Base-by-base conservation (phyloP, 2,888 invertebrate genomes). In the Gymnocheta viridis region DNA sequence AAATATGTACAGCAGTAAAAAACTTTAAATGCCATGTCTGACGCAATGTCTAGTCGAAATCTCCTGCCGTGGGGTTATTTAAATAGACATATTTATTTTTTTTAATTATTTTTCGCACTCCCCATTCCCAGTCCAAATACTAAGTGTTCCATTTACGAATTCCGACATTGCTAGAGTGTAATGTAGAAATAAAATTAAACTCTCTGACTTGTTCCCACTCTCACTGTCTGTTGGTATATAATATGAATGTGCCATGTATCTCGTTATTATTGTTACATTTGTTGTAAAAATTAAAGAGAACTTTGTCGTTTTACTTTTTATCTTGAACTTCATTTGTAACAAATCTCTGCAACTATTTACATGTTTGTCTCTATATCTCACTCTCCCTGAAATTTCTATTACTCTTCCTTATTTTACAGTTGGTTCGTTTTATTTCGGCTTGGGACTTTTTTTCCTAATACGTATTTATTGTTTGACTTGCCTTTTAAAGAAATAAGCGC, bases 11-110 rank as follows among this genome's bases (percentile, higher is more conserved):
- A 38, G 4, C 9, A 27, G 2, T 4, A 70, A 69, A 70, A 70
- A 54, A 56, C 17, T 58, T 73, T 49, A 56, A 76, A 56, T 66
- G 54, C 64, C 67, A 51, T 70, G 79, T 79, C 79, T 79, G 79
- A 70, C 79, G 51, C 70, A 79, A 79, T 62, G 79, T 79, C 79
- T 79, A 79, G 79, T 79, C 79, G 17, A 32, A 70, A 72, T 64
- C 70, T 79, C 27, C 70, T 54, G 62, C 70, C 44, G 17, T 35
- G 44, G 41, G 70, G 62, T 47, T 69, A 44, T 70, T 62, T 70
- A 70, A 60, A 24, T 17, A 44, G 17, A 64, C n/a, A 56, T 51
- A 70, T 70, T 70, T 64, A 44, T 24, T 35, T 78, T 41, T n/a
- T 51, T 14, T 54, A 35, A 62, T 70, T 70, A 54, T 44, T 22